Evolutionary conservation across 2,113 vertebrate species (phyloP).

Genomic region (Aegypius monachus): DNA sequence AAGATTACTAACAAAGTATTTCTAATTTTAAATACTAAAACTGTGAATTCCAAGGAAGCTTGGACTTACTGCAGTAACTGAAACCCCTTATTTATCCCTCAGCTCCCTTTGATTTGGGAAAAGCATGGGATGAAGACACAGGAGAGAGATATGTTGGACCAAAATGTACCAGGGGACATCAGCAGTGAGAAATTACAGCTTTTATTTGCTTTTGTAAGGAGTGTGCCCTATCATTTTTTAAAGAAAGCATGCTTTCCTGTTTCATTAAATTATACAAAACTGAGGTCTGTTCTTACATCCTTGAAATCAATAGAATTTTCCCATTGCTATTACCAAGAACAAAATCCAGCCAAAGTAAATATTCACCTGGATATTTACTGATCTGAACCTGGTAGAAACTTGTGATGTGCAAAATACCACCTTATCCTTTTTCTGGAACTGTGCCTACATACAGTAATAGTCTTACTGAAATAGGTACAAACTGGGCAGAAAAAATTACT

Average conservation of each 20-base stretch:
- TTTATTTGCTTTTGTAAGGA: neutral
- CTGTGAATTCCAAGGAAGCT: neutral
- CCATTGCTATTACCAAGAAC: neutral
- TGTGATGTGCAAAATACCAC: neutral
- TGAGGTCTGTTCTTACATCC: neutral
- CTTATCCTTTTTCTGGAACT: constrained; percentile 21
- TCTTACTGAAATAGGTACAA: constrained; percentile 12
- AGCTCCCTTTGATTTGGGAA: neutral
- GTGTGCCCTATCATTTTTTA: neutral
- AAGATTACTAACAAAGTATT: neutral
- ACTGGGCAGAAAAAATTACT: constrained; percentile 27
- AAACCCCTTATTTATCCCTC: neutral
- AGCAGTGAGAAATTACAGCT: neutral
- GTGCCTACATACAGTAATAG: neutral
- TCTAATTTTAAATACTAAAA: constrained; percentile 7
- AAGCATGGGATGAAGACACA: neutral
- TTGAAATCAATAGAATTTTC: neutral
- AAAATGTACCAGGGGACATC: neutral
- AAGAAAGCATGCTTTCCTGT: neutral
- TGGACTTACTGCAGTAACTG: neutral
- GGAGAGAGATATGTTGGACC: neutral
- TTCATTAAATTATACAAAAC: neutral
- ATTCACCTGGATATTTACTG: neutral
- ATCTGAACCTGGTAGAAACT: neutral
- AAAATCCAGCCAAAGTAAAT: neutral